Evolutionary conservation across 2,113 vertebrate genomes (phyloP).

Genomic region (Microcebus lehilahytsara): DNA sequence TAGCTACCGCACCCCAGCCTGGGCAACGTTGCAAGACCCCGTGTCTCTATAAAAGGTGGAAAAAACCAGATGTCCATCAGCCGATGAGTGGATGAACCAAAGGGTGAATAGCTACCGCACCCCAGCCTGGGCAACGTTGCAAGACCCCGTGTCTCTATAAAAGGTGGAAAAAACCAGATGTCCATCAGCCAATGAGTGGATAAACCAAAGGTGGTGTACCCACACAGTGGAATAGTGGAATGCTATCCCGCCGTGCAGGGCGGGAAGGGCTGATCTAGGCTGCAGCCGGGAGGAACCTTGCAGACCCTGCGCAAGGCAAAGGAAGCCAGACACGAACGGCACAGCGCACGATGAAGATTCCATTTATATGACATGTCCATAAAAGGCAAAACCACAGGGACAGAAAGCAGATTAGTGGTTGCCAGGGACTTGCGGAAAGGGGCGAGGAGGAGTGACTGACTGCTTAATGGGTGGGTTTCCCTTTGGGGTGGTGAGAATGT

Average conservation of each 20-base stretch:
- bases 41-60: not conserved
- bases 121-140: too few species aligned
- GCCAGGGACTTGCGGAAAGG: not conserved
- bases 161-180: not conserved
- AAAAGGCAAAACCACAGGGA: not conserved
- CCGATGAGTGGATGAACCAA: too few species aligned
- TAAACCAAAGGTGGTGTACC: not conserved
- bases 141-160: too few species aligned
- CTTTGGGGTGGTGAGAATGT: not conserved
- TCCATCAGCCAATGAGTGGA: not conserved
- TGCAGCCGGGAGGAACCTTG: rapidly evolving
- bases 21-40: too few species aligned
- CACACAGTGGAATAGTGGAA: not conserved
- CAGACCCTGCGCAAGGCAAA: not conserved
- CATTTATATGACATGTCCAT: not conserved
- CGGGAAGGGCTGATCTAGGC: rapidly evolving
- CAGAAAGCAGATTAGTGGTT: not conserved
- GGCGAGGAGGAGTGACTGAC: not conserved
- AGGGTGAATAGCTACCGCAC: too few species aligned
- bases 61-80: not conserved
- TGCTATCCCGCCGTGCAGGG: not conserved
- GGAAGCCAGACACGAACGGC: not conserved
- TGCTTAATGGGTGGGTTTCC: not conserved
- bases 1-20: too few species aligned
- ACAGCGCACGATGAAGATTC: rapidly evolving